Percentiles rank a stretch among this genome's conserved stretches.
Evolutionary conservation across 2,113 vertebrate genomes (phyloP).

Genomic region (Callorhinus ursinus): DNA sequence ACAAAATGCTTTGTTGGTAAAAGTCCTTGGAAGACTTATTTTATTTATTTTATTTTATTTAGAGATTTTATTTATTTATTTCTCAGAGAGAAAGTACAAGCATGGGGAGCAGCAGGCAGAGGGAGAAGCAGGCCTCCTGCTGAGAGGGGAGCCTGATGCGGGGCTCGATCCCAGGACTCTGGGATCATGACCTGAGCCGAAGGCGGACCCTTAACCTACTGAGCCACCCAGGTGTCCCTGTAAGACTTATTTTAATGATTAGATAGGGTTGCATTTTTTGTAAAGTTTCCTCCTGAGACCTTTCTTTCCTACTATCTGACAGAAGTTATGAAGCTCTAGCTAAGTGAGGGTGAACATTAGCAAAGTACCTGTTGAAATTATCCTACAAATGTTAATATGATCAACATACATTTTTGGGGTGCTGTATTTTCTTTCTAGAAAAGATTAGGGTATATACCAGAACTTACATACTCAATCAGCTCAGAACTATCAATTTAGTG

Average conservation of each 20-base stretch:
- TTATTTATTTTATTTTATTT: neutral
- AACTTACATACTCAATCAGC: neutral
- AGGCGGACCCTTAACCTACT: neutral
- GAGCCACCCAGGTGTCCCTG: neutral
- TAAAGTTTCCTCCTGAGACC: neutral
- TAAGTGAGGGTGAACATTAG: neutral
- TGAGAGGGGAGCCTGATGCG: neutral
- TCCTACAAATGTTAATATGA: slow-evolving; percentile 4
- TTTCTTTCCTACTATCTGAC: neutral
- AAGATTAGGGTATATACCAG: neutral
- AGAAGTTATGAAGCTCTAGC: neutral
- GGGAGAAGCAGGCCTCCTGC: neutral
- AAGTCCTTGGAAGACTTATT: neutral
- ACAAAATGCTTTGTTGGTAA: slow-evolving; percentile 5
- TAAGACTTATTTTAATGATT: neutral
- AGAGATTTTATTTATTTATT: neutral
- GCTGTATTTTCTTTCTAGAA: neutral
- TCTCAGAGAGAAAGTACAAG: neutral
- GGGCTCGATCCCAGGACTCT: neutral
- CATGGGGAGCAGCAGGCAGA: neutral
- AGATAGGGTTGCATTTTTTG: neutral
- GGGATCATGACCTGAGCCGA: neutral
- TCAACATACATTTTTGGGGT: neutral
- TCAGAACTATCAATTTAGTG: neutral
- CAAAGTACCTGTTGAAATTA: neutral